Conservation (phyloP, 2,888 invertebrate genomes). For the Drosophila seclusa region DNA sequence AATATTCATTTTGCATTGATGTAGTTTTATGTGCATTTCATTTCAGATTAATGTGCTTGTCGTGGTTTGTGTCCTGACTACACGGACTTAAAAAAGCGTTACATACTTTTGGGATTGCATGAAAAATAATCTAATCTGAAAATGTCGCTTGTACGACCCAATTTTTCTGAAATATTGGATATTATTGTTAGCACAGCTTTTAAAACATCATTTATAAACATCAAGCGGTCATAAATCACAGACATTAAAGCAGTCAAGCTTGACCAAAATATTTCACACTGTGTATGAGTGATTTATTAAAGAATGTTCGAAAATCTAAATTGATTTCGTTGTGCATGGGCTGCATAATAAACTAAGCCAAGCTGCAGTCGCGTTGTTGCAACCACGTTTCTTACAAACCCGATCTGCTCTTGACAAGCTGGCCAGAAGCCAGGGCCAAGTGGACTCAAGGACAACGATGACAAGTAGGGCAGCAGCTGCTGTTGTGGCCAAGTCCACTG, state of each 20-base stretch:
- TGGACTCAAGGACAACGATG: conserved; percentile 42
- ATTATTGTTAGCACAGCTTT: not conserved
- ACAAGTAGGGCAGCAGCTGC: conserved; percentile 45
- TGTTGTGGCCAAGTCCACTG: conserved; percentile 40
- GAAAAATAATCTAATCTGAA: not conserved
- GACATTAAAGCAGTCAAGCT: conserved; percentile 14
- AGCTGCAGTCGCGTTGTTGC: conserved; percentile 39
- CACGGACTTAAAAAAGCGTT: not conserved
- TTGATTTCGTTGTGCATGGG: conserved; percentile 63
- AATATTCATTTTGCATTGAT: not conserved
- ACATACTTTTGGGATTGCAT: conserved; percentile 55
- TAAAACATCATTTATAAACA: conserved; percentile 18
- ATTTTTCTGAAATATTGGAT: not conserved
- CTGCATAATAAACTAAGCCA: conserved; percentile 67
- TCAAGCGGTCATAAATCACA: conserved; percentile 32
- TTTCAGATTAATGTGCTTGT: not conserved
- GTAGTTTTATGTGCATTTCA: not conserved
- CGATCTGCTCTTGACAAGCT: conserved; percentile 19
- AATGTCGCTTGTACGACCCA: not conserved
- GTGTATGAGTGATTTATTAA: conserved; percentile 76
- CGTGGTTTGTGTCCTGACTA: conserved; percentile 41
- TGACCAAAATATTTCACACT: conserved; percentile 40
- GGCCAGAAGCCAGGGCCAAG: conserved; percentile 13
- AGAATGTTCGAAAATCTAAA: conserved; percentile 51
- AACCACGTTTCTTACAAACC: conserved; percentile 43